phyloP scores from a whole-genome alignment of 2,113 vertebrate species.

The Mustela nigripes region DNA sequence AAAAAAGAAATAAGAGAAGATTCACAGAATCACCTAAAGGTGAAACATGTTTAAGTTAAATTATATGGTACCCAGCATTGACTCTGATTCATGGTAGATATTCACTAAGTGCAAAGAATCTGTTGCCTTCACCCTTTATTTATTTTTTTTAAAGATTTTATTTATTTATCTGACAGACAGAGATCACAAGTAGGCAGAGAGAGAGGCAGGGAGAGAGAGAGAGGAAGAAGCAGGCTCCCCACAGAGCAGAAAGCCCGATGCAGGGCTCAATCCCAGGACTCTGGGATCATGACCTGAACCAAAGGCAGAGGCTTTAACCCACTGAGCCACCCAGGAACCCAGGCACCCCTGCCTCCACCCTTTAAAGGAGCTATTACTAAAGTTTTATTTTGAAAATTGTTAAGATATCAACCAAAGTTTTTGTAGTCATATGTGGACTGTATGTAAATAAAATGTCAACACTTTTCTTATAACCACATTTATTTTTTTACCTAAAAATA shows the following conservation, averaged over 20 bases:
- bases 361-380: constrained; percentile 20
- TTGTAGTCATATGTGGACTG: background rate
- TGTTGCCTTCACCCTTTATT: background rate
- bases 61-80: background rate
- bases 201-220: too few relatives aligned
- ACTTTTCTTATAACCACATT: constrained; percentile 22
- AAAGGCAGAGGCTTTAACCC: too few relatives aligned
- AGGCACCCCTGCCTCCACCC: background rate
- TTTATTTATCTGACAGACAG: too few relatives aligned
- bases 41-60: constrained; percentile 14
- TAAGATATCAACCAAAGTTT: constrained; percentile 13
- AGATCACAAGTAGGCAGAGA: too few relatives aligned
- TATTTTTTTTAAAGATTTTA: too few relatives aligned
- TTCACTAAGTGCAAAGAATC: background rate
- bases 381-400: constrained; percentile 31
- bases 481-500: background rate
- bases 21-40: background rate
- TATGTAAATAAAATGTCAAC: constrained; percentile 48
- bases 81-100: background rate
- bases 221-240: too few relatives aligned
- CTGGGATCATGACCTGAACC: too few relatives aligned
- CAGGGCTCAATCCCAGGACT: too few relatives aligned
- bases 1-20: background rate
- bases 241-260: too few relatives aligned
- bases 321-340: too few relatives aligned